These are phyloP conservation scores for Nebria brevicollis DNA, from an alignment of 2,888 invertebrate species.

Conservation along the genomic window DNA sequence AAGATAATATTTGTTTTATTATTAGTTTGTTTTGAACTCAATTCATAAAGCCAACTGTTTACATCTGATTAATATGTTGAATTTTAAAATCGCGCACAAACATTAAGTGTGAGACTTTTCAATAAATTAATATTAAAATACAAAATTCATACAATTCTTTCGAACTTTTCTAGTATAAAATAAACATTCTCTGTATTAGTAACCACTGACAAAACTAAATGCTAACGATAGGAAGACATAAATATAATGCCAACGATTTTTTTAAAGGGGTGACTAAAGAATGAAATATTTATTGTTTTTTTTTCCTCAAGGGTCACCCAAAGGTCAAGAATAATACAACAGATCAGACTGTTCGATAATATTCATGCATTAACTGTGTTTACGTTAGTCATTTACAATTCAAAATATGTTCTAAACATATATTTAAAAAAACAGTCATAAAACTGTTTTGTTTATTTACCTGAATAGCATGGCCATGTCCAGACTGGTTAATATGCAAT, in stretches of 20 bases:
- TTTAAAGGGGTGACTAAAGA: background rate
- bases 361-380: constrained; percentile 24
- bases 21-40: constrained; percentile 1
- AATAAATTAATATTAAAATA: background rate
- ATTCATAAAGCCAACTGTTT: background rate
- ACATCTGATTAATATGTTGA: background rate
- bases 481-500: constrained; percentile 84
- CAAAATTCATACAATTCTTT: background rate
- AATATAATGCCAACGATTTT: background rate
- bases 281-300: constrained; percentile 33
- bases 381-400: constrained; percentile 33
- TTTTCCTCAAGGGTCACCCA: constrained; percentile 19
- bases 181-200: background rate
- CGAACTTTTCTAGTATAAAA: background rate
- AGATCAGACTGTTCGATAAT: constrained; percentile 32
- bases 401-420: constrained; percentile 22
- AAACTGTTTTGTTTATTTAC: constrained; percentile 62
- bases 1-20: background rate
- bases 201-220: background rate
- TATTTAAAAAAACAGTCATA: constrained; percentile 17
- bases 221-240: constrained; percentile 3
- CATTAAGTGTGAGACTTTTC: background rate
- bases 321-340: constrained; percentile 36
- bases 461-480: constrained; percentile 79
- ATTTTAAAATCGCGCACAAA: background rate